phyloP scores from a whole-genome alignment of 2,888 invertebrate species.

The Bellardia bayeri region DNA sequence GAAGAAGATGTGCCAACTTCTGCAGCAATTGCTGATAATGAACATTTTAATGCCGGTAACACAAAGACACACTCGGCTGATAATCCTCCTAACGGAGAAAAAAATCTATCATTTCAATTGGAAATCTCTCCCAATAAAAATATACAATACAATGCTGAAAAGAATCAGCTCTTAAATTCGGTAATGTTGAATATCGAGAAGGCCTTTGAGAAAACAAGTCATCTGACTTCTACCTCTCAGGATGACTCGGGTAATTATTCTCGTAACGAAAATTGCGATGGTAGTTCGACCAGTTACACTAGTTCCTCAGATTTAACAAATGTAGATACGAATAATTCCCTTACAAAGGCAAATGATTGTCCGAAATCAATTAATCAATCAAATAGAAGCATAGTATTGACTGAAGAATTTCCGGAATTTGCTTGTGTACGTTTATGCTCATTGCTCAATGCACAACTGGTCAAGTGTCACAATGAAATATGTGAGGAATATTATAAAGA shows the following conservation, averaged over 20 bases:
- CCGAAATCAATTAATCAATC: constrained; percentile 76
- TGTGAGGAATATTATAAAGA: constrained; percentile 77
- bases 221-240: constrained; percentile 72
- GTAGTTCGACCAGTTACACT: constrained; percentile 78
- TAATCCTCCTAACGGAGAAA: neutral
- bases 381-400: constrained; percentile 78
- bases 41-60: constrained; percentile 41
- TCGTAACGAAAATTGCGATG: constrained; percentile 79
- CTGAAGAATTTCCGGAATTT: constrained; percentile 81
- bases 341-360: constrained; percentile 75
- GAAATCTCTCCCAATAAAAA: constrained; percentile 55
- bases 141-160: constrained; percentile 74
- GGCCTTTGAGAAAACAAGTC: constrained; percentile 79
- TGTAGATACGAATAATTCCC: constrained; percentile 77
- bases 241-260: constrained; percentile 83
- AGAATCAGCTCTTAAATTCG: constrained; percentile 77
- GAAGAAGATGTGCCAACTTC: constrained; percentile 63
- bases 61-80: neutral
- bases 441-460: constrained; percentile 91
- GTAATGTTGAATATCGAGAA: constrained; percentile 80
- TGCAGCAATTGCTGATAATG: neutral
- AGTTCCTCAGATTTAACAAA: constrained; percentile 80
- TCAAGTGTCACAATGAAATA: constrained; percentile 90
- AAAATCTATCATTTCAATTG: neutral
- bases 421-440: constrained; percentile 91